Evolutionary conservation across 2,113 vertebrate species (phyloP), one percentile per base, ranked within the genome.

Genomic region (Atlantisia rogersi): DNA sequence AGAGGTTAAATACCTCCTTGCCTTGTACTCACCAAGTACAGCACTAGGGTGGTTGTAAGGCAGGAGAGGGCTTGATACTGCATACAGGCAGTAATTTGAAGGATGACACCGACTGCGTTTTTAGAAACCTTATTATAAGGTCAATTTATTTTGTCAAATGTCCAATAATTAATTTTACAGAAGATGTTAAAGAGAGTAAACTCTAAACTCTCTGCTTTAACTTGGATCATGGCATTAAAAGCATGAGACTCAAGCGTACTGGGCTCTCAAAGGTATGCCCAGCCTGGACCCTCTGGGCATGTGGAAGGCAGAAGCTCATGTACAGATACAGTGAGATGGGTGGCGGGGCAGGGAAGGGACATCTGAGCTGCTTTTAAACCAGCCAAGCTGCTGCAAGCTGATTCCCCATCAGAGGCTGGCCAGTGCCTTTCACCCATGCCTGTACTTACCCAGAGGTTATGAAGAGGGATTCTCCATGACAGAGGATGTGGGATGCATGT

Each of bases 181-280:
- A 53, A 52, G 67, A 64, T 4, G 15, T 64, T 73, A 79, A 83
- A 75, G 52, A 50, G 53, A 53, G 22, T 56, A 65, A 76, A 68
- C 56, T 68, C 84, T 11, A 11, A 82, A 46, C 56, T 84, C 86
- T n/a, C 44, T 62, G 82, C 82, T 82, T 44, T 80, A 39, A 46
- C 48, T 59, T 0, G 11, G 56, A 46, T 52, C 31, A 83, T 60
- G 80, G 24, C 31, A 9, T 63, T 25, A 5, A 24, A 40, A 37
- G 26, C 8, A 5, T n/a, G 25, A 55, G 64, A 3, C 1, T 1
- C 4, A 63, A 29, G 59, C 0, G 1, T 37, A 11, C 16, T 10
- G 37, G 29, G 79, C 53, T 80, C n/a, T 56, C 87, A 42, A 3
- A 59, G 48, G 0, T 9, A 10, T 4, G 50, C 26, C 35, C 5